Percentiles rank a stretch among this genome's conserved stretches.
These are phyloP conservation scores for Eupeodes latifasciatus DNA, from an alignment of 2,888 invertebrate genomes.

Conservation along the genomic window DNA sequence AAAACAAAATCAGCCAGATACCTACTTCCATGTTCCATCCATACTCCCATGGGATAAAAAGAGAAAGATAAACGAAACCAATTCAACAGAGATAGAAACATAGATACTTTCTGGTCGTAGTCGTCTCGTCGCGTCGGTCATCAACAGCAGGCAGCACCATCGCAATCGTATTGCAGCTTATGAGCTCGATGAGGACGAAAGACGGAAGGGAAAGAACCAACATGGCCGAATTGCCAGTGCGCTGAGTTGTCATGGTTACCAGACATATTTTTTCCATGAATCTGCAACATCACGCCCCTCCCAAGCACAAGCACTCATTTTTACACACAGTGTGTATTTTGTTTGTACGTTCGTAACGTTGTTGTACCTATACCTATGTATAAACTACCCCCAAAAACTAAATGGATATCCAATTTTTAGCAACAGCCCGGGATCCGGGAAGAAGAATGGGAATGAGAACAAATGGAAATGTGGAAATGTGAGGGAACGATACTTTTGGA, in stretches of 20 bases:
- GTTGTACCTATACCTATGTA: background rate
- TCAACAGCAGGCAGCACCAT: background rate
- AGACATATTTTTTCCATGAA: slow-evolving; percentile 73
- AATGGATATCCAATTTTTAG: slow-evolving; percentile 74
- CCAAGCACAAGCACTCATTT: slow-evolving; percentile 17
- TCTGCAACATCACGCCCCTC: slow-evolving; percentile 71
- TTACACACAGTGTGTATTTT: background rate
- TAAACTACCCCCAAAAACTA: slow-evolving; percentile 62
- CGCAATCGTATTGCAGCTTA: too few relatives aligned
- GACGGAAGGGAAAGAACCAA: slow-evolving; percentile 52
- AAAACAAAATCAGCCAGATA: slow-evolving; percentile 2
- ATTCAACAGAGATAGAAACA: slow-evolving; percentile 63
- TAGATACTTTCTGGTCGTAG: slow-evolving; percentile 50
- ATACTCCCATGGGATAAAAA: slow-evolving; percentile 54
- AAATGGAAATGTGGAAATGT: too few relatives aligned
- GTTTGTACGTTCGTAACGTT: too few relatives aligned
- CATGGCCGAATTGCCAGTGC: slow-evolving; percentile 71
- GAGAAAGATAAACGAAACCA: slow-evolving; percentile 38
- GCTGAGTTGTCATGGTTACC: slow-evolving; percentile 72
- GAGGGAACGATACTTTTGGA: slow-evolving; percentile 24
- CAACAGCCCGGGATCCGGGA: slow-evolving; percentile 36
- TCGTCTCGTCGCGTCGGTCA: background rate
- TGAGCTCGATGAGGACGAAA: background rate
- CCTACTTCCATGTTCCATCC: slow-evolving; percentile 27
- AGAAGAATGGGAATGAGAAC: slow-evolving; percentile 25